Base-by-base conservation (phyloP, 2,797 vertebrate genomes). In the Cossypha niveicapilla region DNA sequence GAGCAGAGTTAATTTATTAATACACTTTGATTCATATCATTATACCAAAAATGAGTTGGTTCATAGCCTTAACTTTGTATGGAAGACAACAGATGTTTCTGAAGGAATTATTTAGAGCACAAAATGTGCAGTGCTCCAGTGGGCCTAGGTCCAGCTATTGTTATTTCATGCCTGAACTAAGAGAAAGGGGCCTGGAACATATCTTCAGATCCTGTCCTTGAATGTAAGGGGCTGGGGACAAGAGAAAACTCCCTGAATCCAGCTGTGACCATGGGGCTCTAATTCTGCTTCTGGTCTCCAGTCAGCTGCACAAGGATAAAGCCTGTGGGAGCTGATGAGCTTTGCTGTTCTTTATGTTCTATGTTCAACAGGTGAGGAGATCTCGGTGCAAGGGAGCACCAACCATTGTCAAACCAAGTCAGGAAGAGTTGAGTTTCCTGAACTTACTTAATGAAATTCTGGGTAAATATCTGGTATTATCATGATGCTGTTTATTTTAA, bases 341-440 rank as follows among this genome's bases (percentile, higher is more conserved):
- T 7, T 8, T 6, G 0, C 2, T 34, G 22, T 4, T 34, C 34
- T 54, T 32, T 41, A 4, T 34, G 13, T 8, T 76, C 9, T 60
- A 7, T 41, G 13, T 39, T 56, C 14, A 35, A 27, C 4, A 42
- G 21, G 32, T 41, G 32, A 54, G 17, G 30, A 51, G n/a, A 70
- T n/a, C 47, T 85, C n/a, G 32, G 32, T 32, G 16, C 32, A 32
- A 10, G 17, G 28, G 28, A 47, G 18, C 17, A 63, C 13, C 37
- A 77, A 9, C 11, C 12, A 28, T 18, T 27, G 9, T 22, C 0
- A 0, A 67, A 47, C 4, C 1, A 30, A 28, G 1, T 4, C 42
- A 65, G 30, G 18, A 77, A 30, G 13, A 82, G 12, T 0, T 50
- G 23, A 42, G 3, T n/a, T 82, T 53, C 47, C 28, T 71, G n/a